phyloP scores from a whole-genome alignment of 2,888 invertebrate genomes.

The Aspidiotus rigidus region DNA sequence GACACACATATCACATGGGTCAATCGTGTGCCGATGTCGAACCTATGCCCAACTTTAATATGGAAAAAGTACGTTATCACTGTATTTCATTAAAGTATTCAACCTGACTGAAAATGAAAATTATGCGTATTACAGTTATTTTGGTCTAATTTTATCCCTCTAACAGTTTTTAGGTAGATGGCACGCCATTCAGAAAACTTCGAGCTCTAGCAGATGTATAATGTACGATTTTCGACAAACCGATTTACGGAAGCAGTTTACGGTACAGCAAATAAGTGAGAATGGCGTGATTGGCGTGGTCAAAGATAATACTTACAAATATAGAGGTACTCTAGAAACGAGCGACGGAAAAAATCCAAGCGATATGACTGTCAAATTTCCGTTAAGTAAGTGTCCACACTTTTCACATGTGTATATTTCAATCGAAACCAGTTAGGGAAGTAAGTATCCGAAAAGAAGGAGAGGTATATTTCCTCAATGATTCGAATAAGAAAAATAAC shows the following conservation, averaged over 20 bases:
- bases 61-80: slow-evolving; percentile 55
- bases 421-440: too few species aligned
- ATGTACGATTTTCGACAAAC: slow-evolving; percentile 64
- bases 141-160: background rate
- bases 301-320: slow-evolving; percentile 69
- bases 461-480: too few species aligned
- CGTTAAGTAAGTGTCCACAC: slow-evolving; percentile 57
- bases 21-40: slow-evolving; percentile 67
- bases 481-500: too few species aligned
- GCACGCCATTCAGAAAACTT: slow-evolving; percentile 75
- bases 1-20: slow-evolving; percentile 65
- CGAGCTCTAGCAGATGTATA: slow-evolving; percentile 68
- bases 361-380: slow-evolving; percentile 66
- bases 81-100: background rate
- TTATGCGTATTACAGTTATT: background rate
- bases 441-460: too few species aligned
- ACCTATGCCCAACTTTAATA: slow-evolving; percentile 62
- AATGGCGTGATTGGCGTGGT: slow-evolving; percentile 51
- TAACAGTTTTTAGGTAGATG: slow-evolving; percentile 66
- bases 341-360: slow-evolving; percentile 54
- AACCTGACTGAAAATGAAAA: background rate
- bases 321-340: slow-evolving; percentile 59
- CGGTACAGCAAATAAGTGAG: slow-evolving; percentile 52
- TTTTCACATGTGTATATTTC: too few species aligned
- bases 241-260: slow-evolving; percentile 58